phyloP scores from a whole-genome alignment of 2,888 invertebrate species.

The Pegoplata infirma region DNA sequence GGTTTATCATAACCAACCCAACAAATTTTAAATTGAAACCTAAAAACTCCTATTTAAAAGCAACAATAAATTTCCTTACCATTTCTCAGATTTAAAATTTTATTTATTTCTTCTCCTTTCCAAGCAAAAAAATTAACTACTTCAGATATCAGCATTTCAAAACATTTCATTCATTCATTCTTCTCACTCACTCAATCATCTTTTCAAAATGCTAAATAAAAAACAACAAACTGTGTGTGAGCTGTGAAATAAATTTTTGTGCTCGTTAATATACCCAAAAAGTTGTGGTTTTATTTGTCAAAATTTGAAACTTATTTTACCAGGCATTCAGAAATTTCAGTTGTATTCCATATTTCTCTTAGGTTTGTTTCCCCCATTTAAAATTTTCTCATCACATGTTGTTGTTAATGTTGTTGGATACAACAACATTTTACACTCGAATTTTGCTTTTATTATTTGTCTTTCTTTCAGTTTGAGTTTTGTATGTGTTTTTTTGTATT shows the following conservation, averaged over 20 bases:
- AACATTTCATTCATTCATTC: constrained; percentile 1
- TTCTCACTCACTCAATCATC: constrained; percentile 67
- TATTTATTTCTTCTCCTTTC: background rate
- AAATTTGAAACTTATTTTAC: constrained; percentile 78
- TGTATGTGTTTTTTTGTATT: background rate
- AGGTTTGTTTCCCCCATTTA: background rate
- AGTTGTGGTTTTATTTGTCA: constrained; percentile 77
- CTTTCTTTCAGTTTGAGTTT: background rate
- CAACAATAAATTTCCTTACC: background rate
- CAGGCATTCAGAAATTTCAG: constrained; percentile 71
- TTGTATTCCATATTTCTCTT: constrained; percentile 45
- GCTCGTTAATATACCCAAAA: constrained; percentile 65
- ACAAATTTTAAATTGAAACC: background rate
- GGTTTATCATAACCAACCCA: background rate
- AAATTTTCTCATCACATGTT: constrained; percentile 17
- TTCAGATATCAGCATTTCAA: background rate
- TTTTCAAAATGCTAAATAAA: constrained; percentile 10
- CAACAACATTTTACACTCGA: background rate
- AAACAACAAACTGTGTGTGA: too few species aligned
- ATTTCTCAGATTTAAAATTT: constrained; percentile 13
- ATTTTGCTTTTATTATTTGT: background rate
- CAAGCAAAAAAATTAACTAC: background rate
- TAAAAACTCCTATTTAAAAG: background rate
- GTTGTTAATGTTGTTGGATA: too few species aligned
- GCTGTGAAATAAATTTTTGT: background rate